These are phyloP conservation scores for Coryphaenoides rupestris DNA, from an alignment of 2,113 vertebrate genomes.

Conservation along the genomic window DNA sequence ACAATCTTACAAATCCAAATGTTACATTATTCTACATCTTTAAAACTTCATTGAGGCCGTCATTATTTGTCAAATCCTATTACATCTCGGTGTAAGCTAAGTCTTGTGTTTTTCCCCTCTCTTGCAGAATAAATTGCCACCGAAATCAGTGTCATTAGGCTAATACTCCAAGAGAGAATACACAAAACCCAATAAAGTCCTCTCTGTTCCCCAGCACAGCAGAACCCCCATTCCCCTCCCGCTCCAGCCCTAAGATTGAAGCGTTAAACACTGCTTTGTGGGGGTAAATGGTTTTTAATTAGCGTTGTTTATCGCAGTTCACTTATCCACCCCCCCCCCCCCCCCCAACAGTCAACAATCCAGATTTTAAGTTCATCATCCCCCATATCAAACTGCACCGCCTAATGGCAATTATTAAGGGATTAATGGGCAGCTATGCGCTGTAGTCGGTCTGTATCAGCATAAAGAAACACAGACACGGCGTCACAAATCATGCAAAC, in stretches of 20 bases:
- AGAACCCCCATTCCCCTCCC: not conserved
- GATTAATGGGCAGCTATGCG: constrained; percentile 37
- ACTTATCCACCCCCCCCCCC: constrained; percentile 40
- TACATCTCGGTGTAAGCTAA: not conserved
- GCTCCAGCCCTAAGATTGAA: constrained; percentile 14
- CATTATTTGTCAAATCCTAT: constrained; percentile 1
- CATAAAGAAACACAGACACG: not conserved
- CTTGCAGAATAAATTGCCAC: not conserved
- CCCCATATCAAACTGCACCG: constrained; percentile 31
- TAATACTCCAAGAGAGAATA: not conserved
- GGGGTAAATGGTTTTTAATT: constrained; percentile 58
- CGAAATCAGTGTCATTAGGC: not conserved
- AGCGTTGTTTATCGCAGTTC: constrained; percentile 41
- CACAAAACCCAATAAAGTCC: constrained; percentile 2
- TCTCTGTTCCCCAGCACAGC: constrained; percentile 10
- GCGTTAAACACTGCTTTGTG: constrained; percentile 28
- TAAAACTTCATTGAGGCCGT: not conserved
- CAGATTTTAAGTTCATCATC: constrained; percentile 42
- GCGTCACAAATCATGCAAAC: not conserved
- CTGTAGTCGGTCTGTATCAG: not conserved
- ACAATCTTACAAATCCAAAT: not conserved
- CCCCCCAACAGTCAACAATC: constrained; percentile 47
- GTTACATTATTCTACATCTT: not conserved
- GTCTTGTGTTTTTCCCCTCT: not conserved
- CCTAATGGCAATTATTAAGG: constrained; percentile 47